Percentiles rank a stretch among this genome's conserved stretches.
Evolutionary conservation across 2,797 vertebrate species (phyloP).

Genomic region (Morelia viridis): DNA sequence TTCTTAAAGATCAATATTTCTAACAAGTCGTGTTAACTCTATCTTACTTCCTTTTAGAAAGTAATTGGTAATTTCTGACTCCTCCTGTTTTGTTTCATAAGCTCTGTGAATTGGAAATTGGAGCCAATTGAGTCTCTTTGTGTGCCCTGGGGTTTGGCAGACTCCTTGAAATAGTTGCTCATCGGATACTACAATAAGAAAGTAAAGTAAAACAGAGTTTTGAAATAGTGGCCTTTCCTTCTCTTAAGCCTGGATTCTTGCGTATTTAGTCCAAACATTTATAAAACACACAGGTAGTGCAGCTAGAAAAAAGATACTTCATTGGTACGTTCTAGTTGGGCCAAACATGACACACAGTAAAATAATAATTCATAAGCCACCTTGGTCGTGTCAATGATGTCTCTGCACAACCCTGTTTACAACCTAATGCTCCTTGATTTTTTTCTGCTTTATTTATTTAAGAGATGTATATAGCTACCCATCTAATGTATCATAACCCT

Average conservation of each 20-base stretch:
- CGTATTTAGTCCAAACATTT: neutral
- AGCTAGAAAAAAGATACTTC: neutral
- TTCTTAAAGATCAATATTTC: too few relatives aligned
- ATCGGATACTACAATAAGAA: neutral
- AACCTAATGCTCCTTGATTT: neutral
- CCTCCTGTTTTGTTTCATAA: neutral
- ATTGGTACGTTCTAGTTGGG: neutral
- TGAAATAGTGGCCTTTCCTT: neutral
- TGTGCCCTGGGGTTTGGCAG: neutral
- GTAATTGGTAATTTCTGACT: neutral
- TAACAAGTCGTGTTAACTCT: neutral
- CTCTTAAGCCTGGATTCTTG: neutral
- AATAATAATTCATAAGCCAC: neutral
- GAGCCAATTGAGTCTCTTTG: neutral
- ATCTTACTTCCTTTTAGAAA: neutral
- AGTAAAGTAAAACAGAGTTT: neutral
- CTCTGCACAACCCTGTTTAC: neutral
- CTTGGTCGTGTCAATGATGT: neutral
- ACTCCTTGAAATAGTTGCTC: neutral
- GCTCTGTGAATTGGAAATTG: neutral
- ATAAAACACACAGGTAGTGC: neutral
- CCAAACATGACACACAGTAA: neutral
- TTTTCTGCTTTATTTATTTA: neutral
- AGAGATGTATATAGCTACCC: neutral
- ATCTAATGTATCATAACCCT: neutral